Conservation (phyloP, 2,797 vertebrate genomes). For the Pteropus rufus region DNA sequence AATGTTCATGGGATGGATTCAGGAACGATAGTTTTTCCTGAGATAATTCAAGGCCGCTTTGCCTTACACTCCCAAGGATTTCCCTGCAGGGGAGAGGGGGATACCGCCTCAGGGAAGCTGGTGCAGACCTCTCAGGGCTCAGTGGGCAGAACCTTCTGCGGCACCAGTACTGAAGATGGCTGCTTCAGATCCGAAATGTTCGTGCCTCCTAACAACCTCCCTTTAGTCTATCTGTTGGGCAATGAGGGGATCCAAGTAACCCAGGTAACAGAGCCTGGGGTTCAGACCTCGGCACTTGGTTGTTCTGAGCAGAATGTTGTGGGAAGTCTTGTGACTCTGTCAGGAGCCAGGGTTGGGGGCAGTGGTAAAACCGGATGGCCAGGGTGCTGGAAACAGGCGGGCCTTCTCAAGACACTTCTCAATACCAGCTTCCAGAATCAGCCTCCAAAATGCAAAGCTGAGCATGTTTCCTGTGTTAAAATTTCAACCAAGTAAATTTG, state of each 20-base stretch:
- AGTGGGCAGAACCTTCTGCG: neutral
- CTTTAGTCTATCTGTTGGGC: neutral
- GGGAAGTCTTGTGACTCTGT: neutral
- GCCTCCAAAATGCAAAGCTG: neutral
- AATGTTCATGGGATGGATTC: neutral
- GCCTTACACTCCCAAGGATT: neutral
- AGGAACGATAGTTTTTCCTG: neutral
- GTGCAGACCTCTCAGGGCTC: neutral
- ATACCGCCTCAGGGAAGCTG: neutral
- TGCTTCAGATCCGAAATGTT: neutral
- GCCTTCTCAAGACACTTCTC: neutral
- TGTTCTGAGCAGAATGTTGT: neutral
- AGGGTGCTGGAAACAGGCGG: neutral
- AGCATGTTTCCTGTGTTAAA: neutral
- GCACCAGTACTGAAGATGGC: too few relatives aligned
- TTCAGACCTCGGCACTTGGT: neutral
- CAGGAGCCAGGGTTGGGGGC: neutral
- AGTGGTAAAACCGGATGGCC: neutral
- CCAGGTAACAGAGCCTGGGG: neutral
- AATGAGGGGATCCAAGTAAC: neutral
- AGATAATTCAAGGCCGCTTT: neutral
- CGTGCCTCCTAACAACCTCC: neutral
- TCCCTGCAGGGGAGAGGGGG: neutral
- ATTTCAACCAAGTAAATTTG: neutral
- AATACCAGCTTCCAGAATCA: neutral